Base-by-base conservation (phyloP, 2,888 invertebrate genomes). In the Calephelis perditalis region DNA sequence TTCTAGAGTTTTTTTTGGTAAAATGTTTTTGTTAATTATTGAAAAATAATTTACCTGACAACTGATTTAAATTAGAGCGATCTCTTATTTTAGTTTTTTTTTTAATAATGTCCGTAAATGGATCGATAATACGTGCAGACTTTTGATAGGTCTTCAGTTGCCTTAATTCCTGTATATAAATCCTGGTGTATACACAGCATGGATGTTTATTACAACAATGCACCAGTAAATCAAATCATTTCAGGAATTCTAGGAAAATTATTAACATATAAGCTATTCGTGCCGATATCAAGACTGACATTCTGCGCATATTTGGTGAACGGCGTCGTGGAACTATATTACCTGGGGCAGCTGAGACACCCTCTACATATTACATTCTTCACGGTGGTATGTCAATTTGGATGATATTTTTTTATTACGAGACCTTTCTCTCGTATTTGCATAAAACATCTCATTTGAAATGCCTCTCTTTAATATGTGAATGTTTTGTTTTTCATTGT, bases 291-390 rank as follows among this genome's bases (percentile, higher is more conserved):
- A 65, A 90, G 94, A 69, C 79, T 95, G 62, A 94, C 95, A 0
- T 95, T 94, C 75, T 94, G 94, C 69, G 94, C 94, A 1, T 95
- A 95, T 76, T 86, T 95, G 58, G 92, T 94, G 43, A 95, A 95
- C 74, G 95, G 95, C 4, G 82, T 95, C 35, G 91, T 95, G 0
- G 94, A 94, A 74, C 77, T 95, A 63, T 93, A 94, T 77, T 92
- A 92, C 68, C 86, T 92, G 5, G 93, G 94, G 1, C 92, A 92
- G 57, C 70, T 93, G 52, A 83, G 94, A 71, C 89, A 92, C 75
- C 92, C 94, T 1, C 78, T 91, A 55, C 92, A 93, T 71, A 88
- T 94, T 70, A 93, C 92, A 56, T 91, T 91, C 72, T 91, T 92
- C 67, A 92, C 91, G 75, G 80, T 94, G 87, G 94, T 94, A 84